A percentile compares a stretch with the other conserved stretches of the same genome.
Conservation (phyloP, 1,140 invertebrate species). For the Ostrea edulis region DNA sequence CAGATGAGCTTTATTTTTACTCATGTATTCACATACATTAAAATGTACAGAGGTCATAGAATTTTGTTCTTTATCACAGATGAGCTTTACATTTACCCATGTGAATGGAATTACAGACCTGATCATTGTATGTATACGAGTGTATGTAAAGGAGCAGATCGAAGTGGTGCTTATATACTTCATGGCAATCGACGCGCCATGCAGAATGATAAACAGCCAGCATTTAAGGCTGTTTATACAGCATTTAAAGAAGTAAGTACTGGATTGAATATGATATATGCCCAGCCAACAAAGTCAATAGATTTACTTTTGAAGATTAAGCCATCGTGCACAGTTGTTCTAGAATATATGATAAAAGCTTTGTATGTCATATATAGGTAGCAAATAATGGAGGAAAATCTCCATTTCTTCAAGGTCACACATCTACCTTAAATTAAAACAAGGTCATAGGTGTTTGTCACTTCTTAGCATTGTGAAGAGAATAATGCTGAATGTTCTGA, state of each 20-base stretch:
- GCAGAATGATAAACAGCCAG: constrained; percentile 91
- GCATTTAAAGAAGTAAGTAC: constrained; percentile 84
- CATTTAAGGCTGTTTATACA: constrained; percentile 88
- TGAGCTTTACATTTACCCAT: constrained; percentile 89
- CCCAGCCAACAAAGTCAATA: neutral
- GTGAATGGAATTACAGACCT: constrained; percentile 94
- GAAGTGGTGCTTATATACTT: constrained; percentile 89
- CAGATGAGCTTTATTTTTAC: constrained; percentile 89
- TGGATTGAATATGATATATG: neutral
- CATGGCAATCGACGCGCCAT: constrained; percentile 94
- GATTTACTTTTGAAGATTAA: neutral
- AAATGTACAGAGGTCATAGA: neutral
- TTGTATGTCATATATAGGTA: too few species aligned
- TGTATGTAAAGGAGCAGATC: constrained; percentile 88
- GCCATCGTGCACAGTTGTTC: too few species aligned
- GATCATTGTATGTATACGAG: constrained; percentile 96
- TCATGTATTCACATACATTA: constrained; percentile 82
- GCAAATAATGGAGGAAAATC: neutral
- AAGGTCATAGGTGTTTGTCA: too few species aligned
- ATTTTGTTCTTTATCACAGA: constrained; percentile 80
- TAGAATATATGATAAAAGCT: too few species aligned
- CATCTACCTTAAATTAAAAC: neutral
- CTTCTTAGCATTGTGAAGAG: too few species aligned
- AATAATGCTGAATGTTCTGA: too few species aligned
- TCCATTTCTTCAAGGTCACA: neutral